Conservation (phyloP, 1,140 invertebrate species). For the Camponotus vicinus region DNA sequence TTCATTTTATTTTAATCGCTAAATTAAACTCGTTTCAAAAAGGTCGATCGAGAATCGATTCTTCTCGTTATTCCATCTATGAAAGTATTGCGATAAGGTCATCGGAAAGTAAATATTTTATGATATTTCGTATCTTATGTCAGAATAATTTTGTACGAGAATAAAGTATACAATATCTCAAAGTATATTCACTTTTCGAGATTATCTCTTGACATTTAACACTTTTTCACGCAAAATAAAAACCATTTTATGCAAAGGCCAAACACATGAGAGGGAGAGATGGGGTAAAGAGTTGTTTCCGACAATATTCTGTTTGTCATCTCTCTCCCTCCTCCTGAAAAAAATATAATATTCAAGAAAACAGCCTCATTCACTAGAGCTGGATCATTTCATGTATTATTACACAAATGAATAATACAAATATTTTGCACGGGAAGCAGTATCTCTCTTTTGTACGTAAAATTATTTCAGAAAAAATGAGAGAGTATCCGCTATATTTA, state of each 20-base stretch:
- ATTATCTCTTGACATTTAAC: neutral
- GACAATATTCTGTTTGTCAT: no score
- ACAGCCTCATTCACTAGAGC: neutral
- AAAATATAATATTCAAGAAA: neutral
- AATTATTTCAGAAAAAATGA: neutral
- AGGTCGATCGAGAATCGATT: neutral
- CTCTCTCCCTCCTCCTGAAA: neutral
- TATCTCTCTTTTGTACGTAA: neutral
- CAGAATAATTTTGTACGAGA: neutral
- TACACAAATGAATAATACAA: neutral
- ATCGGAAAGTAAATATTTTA: neutral
- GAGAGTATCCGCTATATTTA: neutral
- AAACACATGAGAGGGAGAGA: neutral
- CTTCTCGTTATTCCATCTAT: neutral
- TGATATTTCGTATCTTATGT: neutral
- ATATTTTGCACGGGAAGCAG: neutral
- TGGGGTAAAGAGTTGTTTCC: no score
- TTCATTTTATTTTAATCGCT: no score
- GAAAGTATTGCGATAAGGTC: neutral
- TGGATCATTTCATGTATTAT: neutral
- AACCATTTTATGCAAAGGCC: neutral
- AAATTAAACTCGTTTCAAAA: neutral
- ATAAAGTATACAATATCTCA: neutral
- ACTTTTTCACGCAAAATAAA: neutral
- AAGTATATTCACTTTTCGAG: constrained; percentile 11